Evolutionary conservation across 2,888 invertebrate species (phyloP), one percentile per base, ranked within the genome.

Genomic region (Unio delphinus): DNA sequence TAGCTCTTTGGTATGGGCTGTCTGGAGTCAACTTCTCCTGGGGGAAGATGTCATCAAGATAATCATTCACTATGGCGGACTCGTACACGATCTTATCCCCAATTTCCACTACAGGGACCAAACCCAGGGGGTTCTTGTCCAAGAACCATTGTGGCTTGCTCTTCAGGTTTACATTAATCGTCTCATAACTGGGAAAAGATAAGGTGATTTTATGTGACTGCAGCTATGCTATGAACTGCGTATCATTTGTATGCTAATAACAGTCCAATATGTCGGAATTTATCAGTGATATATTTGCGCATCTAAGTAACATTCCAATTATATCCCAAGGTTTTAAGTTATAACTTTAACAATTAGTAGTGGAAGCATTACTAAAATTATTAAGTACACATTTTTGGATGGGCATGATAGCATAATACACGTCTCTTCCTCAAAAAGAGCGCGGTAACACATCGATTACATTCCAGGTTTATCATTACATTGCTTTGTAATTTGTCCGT

Each of bases 31-130:
- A 84, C 26, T 90, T 89, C 60, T 91, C 90, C 30, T 91, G 87
- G 0, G 92, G 91, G 81, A 91, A 92, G 65, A 90, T 90, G 69
- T 92, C 91, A 75, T 93, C 92, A 59, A 93, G 84, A 81, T 91
- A 92, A 70, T 92, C 91, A 30, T 90, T 88, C 74, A 92, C 91
- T 28, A 90, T 89, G 17, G 90, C 78, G 70, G 92, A 92, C 81
- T 93, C 92, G 23, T 90, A 89, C 1, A 93, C 78, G 1, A 92
- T 82, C 80, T 90, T 88, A 70, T 91, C 91, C 23, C 82, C 81
- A 67, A 91, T 90, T 72, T 90, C 89, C 45, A 90, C 70, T 1
- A 84, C 82, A 17, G 90, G 90, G 8, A 90, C 89, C 85, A 91
- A 90, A 57, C 92, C 92, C 78, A 90, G 83, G 4, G 91, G 89